These are phyloP conservation scores for Bombus sibiricus DNA, from an alignment of 1,140 invertebrate genomes.

Conservation along the genomic window DNA sequence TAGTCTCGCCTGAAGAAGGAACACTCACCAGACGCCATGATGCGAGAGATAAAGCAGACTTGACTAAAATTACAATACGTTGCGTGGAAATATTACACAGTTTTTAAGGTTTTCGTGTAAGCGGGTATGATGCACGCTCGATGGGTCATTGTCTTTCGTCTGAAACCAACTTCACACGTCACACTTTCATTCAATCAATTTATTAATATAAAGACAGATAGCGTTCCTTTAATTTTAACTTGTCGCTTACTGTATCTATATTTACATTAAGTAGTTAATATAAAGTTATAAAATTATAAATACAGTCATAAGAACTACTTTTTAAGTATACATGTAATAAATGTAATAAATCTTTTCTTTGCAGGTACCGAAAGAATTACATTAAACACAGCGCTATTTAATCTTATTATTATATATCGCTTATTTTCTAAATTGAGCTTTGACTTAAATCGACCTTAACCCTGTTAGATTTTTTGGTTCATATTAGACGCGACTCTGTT, in stretches of 20 bases:
- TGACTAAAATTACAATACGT: slow-evolving; percentile 11
- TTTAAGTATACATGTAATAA: neutral
- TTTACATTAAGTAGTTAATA: slow-evolving; percentile 1
- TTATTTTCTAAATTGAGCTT: slow-evolving; percentile 26
- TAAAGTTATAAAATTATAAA: neutral
- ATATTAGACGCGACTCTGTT: too few species aligned
- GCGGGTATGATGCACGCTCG: neutral
- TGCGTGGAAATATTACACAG: neutral
- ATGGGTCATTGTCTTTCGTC: slow-evolving; percentile 43
- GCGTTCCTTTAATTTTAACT: neutral
- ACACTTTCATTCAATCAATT: neutral
- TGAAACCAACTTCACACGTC: slow-evolving; percentile 20
- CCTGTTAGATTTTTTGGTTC: too few species aligned
- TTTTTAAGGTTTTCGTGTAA: slow-evolving; percentile 15
- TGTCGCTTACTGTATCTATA: neutral
- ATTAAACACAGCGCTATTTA: neutral
- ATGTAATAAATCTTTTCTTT: too few species aligned
- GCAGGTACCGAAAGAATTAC: neutral
- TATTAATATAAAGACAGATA: neutral
- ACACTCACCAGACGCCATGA: slow-evolving; percentile 45
- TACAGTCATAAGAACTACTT: neutral
- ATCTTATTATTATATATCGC: neutral
- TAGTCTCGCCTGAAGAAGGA: neutral
- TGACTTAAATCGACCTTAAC: neutral
- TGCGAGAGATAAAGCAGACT: slow-evolving; percentile 29